Evolutionary conservation across 2,113 vertebrate species (phyloP).

Genomic region (Heptranchias perlo): DNA sequence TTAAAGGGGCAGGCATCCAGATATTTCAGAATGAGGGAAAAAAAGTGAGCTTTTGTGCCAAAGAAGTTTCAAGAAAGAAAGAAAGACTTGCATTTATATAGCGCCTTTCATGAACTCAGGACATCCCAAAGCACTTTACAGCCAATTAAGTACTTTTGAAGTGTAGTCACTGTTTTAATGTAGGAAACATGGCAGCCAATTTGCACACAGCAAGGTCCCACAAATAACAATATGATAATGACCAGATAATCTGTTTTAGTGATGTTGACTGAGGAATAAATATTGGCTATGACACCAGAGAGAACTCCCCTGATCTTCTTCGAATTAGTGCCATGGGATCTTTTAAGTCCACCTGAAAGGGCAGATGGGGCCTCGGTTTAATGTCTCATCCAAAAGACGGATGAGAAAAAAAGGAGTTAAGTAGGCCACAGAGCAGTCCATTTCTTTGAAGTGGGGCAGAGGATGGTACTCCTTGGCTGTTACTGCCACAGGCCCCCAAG

Average conservation of each 20-base stretch:
- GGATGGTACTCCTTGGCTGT: not conserved
- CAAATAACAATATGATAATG: not conserved
- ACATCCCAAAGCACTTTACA: not conserved
- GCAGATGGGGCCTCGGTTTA: not conserved
- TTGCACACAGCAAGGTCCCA: not conserved
- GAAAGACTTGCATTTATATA: not conserved
- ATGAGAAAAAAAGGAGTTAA: not conserved
- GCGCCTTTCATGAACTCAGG: not conserved
- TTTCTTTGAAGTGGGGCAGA: not conserved
- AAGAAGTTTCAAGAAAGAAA: not conserved
- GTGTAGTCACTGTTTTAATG: not conserved
- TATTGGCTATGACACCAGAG: not conserved
- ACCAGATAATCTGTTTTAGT: not conserved
- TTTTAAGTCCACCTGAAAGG: not conserved
- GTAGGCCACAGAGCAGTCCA: not conserved
- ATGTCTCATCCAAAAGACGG: not conserved
- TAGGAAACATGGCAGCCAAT: not conserved
- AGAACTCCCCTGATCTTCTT: not conserved
- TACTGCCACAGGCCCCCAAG: not conserved
- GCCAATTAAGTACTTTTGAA: not conserved
- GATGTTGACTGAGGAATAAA: not conserved
- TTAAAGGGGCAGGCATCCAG: not conserved
- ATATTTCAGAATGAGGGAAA: not conserved
- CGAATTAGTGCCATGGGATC: not conserved
- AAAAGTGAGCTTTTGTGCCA: not conserved